Base-by-base conservation (phyloP, 2,888 invertebrate genomes). In the Drosophila helvetica region DNA sequence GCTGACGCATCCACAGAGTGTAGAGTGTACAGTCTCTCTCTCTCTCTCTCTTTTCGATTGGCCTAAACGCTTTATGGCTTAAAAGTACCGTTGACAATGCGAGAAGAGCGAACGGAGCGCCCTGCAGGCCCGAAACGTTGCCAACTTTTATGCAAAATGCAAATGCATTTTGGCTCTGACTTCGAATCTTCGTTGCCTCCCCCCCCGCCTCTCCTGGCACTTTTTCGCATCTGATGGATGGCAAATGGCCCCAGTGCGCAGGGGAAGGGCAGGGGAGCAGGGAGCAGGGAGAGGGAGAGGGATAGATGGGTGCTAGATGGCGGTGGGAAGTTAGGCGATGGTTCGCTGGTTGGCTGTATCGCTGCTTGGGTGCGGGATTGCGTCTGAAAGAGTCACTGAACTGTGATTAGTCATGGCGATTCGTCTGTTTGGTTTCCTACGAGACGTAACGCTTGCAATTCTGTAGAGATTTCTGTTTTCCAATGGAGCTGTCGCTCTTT, bases 81-180 rank as follows among this genome's bases (percentile, higher is more conserved):
- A 79, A 38, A 79, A 80, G 84, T 83, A 79, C 82, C 86, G 83
- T 83, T 83, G 75, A 74, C 81, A 86, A 77, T 80, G 71, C 72
- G 84, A 70, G 62, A 62, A 55, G 52, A 69, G 64, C 64, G 57
- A 64, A 38, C 65, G 80, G 57, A 64, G 48, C 65, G 80, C 82
- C 81, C 81, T 82, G 76, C 82, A 74, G 69, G 73, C 75, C 47
- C 72, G 70, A 70, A 68, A 74, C 67, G 68, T 69, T 78, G 80
- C 64, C 86, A 75, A 83, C 68, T 80, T 38, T 83, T 79, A 77
- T 83, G 86, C 79, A 71, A 74, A 82, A 85, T 82, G 80, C 82
- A 77, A 82, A 80, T 82, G 76, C 74, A 82, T 71, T 80, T 82
- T 71, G 74, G 74, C 62, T 60, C 59, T 25, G 53, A 51, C 54